Base-by-base conservation (phyloP, 1,140 invertebrate species). In the Dolichoris vasculosae region DNA sequence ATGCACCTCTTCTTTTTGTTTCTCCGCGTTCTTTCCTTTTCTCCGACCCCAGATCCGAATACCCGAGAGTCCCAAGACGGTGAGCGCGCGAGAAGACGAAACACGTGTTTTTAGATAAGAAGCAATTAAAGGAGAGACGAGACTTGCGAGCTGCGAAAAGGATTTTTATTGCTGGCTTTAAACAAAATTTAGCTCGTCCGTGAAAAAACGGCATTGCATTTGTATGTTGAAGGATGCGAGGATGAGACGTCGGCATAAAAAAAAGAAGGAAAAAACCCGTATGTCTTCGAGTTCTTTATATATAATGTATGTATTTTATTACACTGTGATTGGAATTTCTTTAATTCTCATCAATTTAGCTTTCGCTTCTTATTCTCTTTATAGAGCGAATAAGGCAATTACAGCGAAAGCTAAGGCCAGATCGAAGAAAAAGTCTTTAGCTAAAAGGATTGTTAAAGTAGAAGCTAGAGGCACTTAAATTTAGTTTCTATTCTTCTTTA, bases 161-260 rank as follows among this genome's bases (percentile, higher is more conserved):
- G 84, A 87, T 88, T 87, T 88, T 88, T 88, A 88, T 86, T 86
- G 80, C 87, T 13, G 77, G 81, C 79, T 86, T 85, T 80, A 85
- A 85, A 85, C 67, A 48, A 80, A 73, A 80, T 73, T 85, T 73
- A 67, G 46, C 59, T 48, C 77, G 4, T 35, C 48, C 20, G 20
- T 59, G 76, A 63, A 63, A 55, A 78, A 63, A 59, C 32, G 35
- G 15, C 20, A 32, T 63, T 59, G 20, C 20, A 32, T 78, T 38
- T 59, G 32, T 78, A 40, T 63, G 8, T 32, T 26, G n/a, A 26
- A 35, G 51, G 46, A 59, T 40, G 26, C 32, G 76, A 76, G 51
- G 51, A 35, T 63, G 69, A 35, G 20, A 40, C 13, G 20, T 63
- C 7, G 30, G 0, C 46, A 51, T 48, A 51, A 73, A 43, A 15